Conservation (phyloP, 1,140 invertebrate species). For the Calliopsis andreniformis region DNA sequence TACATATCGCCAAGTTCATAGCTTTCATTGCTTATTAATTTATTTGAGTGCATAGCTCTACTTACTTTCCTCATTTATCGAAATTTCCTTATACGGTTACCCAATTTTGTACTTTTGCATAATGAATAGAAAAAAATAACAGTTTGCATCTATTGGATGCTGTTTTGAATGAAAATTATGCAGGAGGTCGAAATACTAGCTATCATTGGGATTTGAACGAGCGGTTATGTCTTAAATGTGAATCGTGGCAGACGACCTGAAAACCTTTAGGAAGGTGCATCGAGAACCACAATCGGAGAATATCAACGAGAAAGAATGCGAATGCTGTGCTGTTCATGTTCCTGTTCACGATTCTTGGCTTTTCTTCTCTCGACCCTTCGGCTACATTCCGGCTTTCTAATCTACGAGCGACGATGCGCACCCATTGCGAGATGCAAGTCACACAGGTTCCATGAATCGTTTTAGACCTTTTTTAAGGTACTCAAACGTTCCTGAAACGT, state of each 20-base stretch:
- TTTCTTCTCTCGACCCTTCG: conserved; percentile 14
- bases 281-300: conserved; percentile 34
- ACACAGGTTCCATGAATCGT: not conserved
- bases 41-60: not conserved
- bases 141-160: no score
- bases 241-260: conserved; percentile 36
- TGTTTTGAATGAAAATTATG: not conserved
- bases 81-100: not conserved
- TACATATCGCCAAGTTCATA: no score
- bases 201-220: no score
- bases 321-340: conserved; percentile 16
- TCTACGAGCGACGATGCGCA: conserved; percentile 9
- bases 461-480: not conserved
- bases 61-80: no score
- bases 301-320: conserved; percentile 49
- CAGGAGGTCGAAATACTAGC: not conserved
- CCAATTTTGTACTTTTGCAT: no score
- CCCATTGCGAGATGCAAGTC: not conserved
- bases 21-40: no score
- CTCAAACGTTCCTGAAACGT: not conserved
- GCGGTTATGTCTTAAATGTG: conserved; percentile 24
- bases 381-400: conserved; percentile 31
- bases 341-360: conserved; percentile 35
- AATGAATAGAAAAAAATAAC: no score
- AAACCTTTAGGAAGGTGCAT: conserved; percentile 44